Evolutionary conservation across 2,888 invertebrate genomes (phyloP).

Genomic region (Diogma glabrata): DNA sequence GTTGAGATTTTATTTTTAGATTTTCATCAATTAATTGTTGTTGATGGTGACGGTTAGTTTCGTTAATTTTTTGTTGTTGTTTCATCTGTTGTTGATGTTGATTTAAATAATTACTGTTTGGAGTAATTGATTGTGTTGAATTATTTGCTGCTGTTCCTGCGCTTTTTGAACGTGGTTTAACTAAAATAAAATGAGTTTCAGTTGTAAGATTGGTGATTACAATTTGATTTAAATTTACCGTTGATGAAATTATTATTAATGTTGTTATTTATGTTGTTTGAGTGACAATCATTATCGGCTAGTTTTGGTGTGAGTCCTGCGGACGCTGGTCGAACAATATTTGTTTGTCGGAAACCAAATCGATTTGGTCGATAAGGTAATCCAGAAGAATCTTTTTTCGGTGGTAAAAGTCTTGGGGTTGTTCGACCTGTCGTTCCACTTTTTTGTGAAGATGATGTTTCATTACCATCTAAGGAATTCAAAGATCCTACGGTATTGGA

Average conservation of each 20-base stretch:
- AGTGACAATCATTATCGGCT: slow-evolving; percentile 41
- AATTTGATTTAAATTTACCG: slow-evolving; percentile 31
- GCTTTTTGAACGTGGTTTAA: slow-evolving; percentile 37
- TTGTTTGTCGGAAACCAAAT: slow-evolving; percentile 61
- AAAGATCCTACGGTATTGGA: background rate
- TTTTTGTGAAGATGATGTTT: background rate
- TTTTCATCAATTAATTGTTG: slow-evolving; percentile 2
- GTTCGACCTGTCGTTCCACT: slow-evolving; percentile 17
- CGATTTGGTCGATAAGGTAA: slow-evolving; percentile 54
- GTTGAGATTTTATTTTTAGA: slow-evolving; percentile 7
- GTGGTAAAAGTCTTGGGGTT: slow-evolving; percentile 51
- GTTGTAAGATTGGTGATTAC: background rate
- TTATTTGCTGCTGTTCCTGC: slow-evolving; percentile 25
- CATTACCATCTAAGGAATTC: slow-evolving; percentile 8
- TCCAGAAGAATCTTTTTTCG: slow-evolving; percentile 52
- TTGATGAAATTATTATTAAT: slow-evolving; percentile 40
- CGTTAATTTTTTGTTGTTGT: slow-evolving; percentile 26
- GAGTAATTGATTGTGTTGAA: slow-evolving; percentile 20
- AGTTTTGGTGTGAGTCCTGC: slow-evolving; percentile 53
- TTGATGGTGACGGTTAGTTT: slow-evolving; percentile 17
- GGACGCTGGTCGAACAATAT: slow-evolving; percentile 37
- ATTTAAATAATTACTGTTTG: slow-evolving; percentile 17
- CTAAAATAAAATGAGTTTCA: slow-evolving; percentile 21
- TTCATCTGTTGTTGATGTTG: slow-evolving; percentile 35
- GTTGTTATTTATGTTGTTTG: slow-evolving; percentile 42